Evolutionary conservation across 2,888 invertebrate genomes (phyloP), one percentile per base, ranked within the genome.

Genomic region (Drosophila atripex): DNA sequence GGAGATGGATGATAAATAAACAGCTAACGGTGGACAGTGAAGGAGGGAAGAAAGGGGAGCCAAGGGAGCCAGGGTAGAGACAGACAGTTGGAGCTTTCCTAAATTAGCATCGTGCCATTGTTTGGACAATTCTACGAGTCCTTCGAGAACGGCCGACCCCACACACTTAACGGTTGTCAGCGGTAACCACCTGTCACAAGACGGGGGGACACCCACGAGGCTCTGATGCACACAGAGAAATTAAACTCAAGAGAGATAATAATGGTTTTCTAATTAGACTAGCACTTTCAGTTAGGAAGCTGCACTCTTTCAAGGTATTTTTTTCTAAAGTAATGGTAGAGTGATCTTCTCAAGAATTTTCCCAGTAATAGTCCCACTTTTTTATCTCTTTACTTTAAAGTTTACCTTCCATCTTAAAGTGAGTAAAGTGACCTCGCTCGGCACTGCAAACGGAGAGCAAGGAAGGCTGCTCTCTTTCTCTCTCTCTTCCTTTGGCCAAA

Each of bases 71-170:
- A 21, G 28, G 41, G 25, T 2, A 52, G 28, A 9, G 28, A 28
- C 9, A 28, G 8, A 35, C 14, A 52, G 61, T 8, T 32, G 28
- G 52, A 52, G 68, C 69, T 38, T 21, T 28, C 53, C 55, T 43
- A 72, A 72, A 50, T 41, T 54, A 54, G 49, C 49, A 69, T 47
- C 49, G 23, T 35, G 46, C 28, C 71, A 71, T 46, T 68, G 53
- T 61, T 73, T 63, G 73, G 45, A 69, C 63, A 69, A 69, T 52
- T 43, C 39, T 14, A 32, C 21, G 25, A 21, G 39, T 21, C 21
- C 39, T 14, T 8, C 39, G 25, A 16, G 39, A 41, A 16, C 16
- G 16, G 14, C 11, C 3, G 38, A 28, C 23, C 3, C 9, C 16
- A 11, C 41, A 35, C 38, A 21, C 63, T 52, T 49, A 35, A 25